A percentile compares a stretch with the other conserved stretches of the same genome.
These are phyloP conservation scores for Hermodice carunculata DNA, from an alignment of 2,888 invertebrate species.

Conservation along the genomic window DNA sequence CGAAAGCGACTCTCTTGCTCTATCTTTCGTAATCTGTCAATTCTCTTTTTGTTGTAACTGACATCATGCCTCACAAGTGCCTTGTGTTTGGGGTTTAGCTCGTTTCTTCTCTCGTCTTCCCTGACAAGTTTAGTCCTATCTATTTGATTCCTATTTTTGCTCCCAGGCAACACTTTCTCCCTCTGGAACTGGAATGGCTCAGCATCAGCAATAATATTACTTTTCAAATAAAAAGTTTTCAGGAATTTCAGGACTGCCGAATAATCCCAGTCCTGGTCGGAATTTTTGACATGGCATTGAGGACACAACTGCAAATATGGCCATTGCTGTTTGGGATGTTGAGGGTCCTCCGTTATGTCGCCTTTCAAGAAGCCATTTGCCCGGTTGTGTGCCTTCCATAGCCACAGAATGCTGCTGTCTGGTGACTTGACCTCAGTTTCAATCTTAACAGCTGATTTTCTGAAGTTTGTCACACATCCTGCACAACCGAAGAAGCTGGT, in stretches of 20 bases:
- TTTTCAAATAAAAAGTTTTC: neutral
- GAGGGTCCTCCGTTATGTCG: conserved; percentile 89
- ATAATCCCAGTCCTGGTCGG: neutral
- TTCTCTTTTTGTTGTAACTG: too few relatives aligned
- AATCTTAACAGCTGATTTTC: conserved; percentile 82
- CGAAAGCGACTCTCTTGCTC: too few relatives aligned
- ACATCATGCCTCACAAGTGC: too few relatives aligned
- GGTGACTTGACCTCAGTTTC: conserved; percentile 61
- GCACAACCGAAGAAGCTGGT: conserved; percentile 94
- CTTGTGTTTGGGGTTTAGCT: too few relatives aligned
- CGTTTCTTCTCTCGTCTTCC: too few relatives aligned
- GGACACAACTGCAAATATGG: conserved; percentile 81
- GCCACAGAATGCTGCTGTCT: conserved; percentile 80
- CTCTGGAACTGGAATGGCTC: too few relatives aligned
- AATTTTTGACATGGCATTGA: conserved; percentile 43
- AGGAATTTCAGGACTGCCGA: conserved; percentile 11
- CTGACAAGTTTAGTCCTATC: too few relatives aligned
- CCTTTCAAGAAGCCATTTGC: conserved; percentile 90
- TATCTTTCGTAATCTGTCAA: too few relatives aligned
- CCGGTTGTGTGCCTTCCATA: conserved; percentile 92
- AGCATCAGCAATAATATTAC: too few relatives aligned
- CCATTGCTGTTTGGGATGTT: conserved; percentile 90
- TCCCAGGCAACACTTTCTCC: too few relatives aligned
- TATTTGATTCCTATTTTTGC: too few relatives aligned
- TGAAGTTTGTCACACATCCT: conserved; percentile 91